Evolutionary conservation across 2,797 vertebrate species (phyloP), one percentile per base, ranked within the genome.

Genomic region (Parauchenoglanis ngamensis): DNA sequence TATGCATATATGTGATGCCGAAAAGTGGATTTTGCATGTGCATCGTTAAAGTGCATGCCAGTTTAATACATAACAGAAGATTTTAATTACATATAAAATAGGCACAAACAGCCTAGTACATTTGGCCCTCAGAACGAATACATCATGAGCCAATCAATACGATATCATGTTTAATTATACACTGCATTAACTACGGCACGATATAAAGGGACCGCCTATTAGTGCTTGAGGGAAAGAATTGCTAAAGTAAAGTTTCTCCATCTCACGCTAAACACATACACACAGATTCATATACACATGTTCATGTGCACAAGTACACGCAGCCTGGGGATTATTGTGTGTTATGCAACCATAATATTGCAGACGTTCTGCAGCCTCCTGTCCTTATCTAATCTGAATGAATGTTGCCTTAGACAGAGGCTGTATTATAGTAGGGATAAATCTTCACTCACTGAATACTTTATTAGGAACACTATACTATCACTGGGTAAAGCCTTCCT

Each of bases 341-440:
- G 79, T 91, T 90, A 88, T 84, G 75, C 89, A 91, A 91, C 59
- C 31, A 28, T 82, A 83, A 83, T 88, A 83, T 49, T 86, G 67
- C 87, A 86, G 87, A 80, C 83, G 7, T 88, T 67, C 87, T 85
- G 83, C 88, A 88, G 84, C 81, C 85, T 84, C 88, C 49, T 85
- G 80, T 85, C 56, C 73, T 89, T 89, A 86, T 89, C 88, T 89
- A 88, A 86, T 89, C 88, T 67, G 88, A 59, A 86, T 44, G 80
- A 57, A 63, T 86, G 72, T 83, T 81, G 86, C 78, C 59, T 78
- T 56, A 78, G 76, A 85, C 87, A 87, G 84, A 89, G 86, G 78
- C 81, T 85, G 81, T 61, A 63, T 80, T 59, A 40, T 49, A 35
- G 54, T 23, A n/a, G 59, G 40, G 79, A 81, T 28, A 59, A 79